Conservation (phyloP, 2,888 invertebrate species). For the Chironomus tentans region DNA sequence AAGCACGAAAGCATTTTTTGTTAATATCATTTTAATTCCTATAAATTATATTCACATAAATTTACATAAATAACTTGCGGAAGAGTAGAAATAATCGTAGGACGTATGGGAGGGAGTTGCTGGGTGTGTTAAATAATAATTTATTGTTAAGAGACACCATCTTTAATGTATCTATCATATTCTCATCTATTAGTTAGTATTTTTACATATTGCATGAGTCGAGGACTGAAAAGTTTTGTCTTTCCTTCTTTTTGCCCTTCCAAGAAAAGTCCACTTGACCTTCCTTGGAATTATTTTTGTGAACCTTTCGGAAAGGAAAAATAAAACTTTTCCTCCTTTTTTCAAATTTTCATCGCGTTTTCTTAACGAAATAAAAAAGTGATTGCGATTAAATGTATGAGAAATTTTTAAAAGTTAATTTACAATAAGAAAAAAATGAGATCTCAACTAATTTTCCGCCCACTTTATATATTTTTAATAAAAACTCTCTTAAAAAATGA, state of each 20-base stretch:
- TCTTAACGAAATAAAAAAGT: background rate
- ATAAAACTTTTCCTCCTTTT: background rate
- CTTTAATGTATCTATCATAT: background rate
- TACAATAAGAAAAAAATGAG: background rate
- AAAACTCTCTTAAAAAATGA: no score
- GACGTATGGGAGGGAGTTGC: background rate
- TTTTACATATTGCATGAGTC: background rate
- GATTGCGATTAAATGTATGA: no score
- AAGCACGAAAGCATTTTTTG: background rate
- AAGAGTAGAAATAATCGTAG: no score
- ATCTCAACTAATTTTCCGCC: conserved; percentile 4
- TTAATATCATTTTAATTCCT: conserved; percentile 26
- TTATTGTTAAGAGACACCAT: background rate
- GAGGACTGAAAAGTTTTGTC: background rate
- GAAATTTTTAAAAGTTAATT: background rate
- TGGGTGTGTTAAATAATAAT: background rate
- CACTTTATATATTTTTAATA: background rate
- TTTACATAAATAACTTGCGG: conserved; percentile 11
- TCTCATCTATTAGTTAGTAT: no score
- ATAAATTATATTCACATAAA: conserved; percentile 25
- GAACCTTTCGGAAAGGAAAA: background rate
- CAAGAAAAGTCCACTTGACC: no score
- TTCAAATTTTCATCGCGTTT: background rate
- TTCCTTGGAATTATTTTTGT: no score
- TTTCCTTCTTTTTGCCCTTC: background rate